Conservation (phyloP, 2,113 vertebrate genomes). For the Solea senegalensis region DNA sequence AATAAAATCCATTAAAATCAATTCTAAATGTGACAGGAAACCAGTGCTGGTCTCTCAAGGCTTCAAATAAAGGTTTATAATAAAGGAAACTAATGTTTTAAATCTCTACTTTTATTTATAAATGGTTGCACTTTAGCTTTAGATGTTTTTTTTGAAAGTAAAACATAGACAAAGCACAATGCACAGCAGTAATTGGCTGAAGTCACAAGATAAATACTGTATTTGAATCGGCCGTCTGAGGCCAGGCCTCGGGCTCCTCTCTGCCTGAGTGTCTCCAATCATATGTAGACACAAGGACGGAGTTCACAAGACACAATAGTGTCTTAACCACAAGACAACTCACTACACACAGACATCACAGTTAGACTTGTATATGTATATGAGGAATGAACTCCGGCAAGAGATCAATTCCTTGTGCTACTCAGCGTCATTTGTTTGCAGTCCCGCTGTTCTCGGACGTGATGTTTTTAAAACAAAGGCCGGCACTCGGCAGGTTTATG, state of each 20-base stretch:
- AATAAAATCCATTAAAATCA: background rate
- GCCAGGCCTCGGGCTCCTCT: background rate
- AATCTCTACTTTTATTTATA: background rate
- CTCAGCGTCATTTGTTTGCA: constrained; percentile 25
- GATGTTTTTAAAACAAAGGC: background rate
- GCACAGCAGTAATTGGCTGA: constrained; percentile 1
- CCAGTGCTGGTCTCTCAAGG: background rate
- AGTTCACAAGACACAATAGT: constrained; percentile 2
- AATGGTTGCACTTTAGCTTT: background rate
- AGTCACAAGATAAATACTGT: constrained; percentile 11
- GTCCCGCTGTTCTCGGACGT: background rate
- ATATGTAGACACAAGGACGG: constrained; percentile 3
- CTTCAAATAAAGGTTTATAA: too few relatives aligned
- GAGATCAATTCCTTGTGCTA: constrained; percentile 9
- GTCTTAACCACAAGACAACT: constrained; percentile 1
- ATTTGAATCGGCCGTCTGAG: background rate
- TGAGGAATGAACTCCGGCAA: background rate
- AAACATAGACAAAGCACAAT: background rate
- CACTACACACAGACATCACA: constrained; percentile 8
- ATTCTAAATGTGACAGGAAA: background rate
- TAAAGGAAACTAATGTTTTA: too few relatives aligned
- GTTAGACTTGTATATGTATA: background rate
- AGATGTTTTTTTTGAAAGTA: background rate
- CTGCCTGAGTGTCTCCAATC: background rate
- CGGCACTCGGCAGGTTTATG: background rate